Base-by-base conservation (phyloP, 2,888 invertebrate species). In the Acronicta alni region DNA sequence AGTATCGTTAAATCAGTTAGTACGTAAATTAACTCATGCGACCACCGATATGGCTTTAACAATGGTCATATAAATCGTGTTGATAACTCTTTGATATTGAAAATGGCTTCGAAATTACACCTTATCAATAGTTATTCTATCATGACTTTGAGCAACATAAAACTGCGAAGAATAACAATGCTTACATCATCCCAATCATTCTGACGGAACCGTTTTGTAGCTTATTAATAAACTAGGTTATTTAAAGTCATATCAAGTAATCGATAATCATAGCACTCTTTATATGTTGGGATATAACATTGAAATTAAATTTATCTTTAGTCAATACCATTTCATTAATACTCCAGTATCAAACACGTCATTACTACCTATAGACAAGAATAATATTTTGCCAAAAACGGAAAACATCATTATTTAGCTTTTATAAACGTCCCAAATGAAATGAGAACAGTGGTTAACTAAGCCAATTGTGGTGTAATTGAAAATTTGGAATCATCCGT, bases 381-480 rank as follows among this genome's bases (percentile, higher is more conserved):
- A 56, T 32, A 53, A 57, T 49, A 54, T 53, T 70, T 62, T 55
- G 44, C 5, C 32, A 30, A 39, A 61, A 59, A 18, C 41, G 44
- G 7, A 42, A 55, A 65, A 66, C 71, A 57, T 65, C 61, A 72
- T 76, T 72, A 80, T 75, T 64, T 64, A 53, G 44, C 70, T 76
- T 63, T 62, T 54, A 60, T 78, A 75, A 67, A 55, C 30, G 37
- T 55, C 35, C 45, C 45, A 64, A 67, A 70, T 53, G 49, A 56
- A 67, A 87, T 80, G 79, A 81, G 87, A 84, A 85, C 89, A 83
- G 81, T 77, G 86, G 86, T 87, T 91, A 92, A 92, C 91, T 87
- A 92, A 91, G 89, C 87, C 89, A 89, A 91, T 90, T 76, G 86
- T 81, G 82, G 82, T 86, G 78, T 85, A 85, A 83, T 85, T 87